Evolutionary conservation across 2,888 invertebrate genomes (phyloP), one percentile per base, ranked within the genome.

Genomic region (Drosophila leonis): DNA sequence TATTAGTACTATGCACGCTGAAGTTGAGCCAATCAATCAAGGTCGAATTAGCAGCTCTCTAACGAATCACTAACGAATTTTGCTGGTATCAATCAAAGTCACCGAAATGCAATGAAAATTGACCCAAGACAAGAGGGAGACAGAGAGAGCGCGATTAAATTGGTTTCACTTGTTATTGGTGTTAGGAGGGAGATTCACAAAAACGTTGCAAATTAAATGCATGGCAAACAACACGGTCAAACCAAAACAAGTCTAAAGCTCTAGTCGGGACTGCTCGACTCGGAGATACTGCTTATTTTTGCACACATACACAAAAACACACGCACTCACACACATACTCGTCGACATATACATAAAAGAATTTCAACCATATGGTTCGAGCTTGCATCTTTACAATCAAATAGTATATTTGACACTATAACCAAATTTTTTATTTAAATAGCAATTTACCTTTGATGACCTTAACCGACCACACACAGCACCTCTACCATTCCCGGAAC

Each of bases 81-180:
- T 62, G 35, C 15, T 49, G 49, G 51, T 69, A 80, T 80, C 83
- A 73, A 80, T 80, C 80, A 82, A 76, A 80, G 83, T 73, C 82
- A 75, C 37, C 54, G 33, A 82, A 69, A 48, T 67, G 56, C 42
- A 69, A 62, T 41, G 48, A 42, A 46, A 65, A 57, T 61, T 44
- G 35, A 49, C 48, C 42, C 69, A 60, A 66, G 46, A 39, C 15
- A 29, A 31, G 18, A 31, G 4, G 15, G 46, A 4, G 27, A 46
- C 15, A 27, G 6, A 12, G 18, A 42, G 20, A 6, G 48, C 10
- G 10, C 31, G 52, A 67, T 60, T 60, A 72, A 69, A 64, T 82
- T 82, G 75, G 75, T 72, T 79, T 73, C 64, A 62, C 65, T 64
- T 42, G 46, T 42, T 60, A 39, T 52, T 52, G 12, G 15, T 57